Conservation (phyloP, 2,888 invertebrate species). For the Hermaeophaga mercurialis region DNA sequence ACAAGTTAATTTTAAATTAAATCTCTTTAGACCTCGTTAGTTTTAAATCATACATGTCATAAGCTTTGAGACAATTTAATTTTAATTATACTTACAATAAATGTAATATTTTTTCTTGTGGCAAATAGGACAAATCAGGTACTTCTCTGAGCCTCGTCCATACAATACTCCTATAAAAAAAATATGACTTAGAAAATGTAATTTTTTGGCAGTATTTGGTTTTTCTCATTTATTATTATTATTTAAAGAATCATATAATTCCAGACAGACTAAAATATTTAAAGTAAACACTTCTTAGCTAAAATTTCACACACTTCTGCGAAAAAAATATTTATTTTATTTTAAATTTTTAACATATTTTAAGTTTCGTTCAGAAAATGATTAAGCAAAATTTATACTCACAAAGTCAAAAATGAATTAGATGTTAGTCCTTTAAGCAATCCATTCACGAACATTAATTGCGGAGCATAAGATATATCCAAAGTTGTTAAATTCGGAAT, state of each 20-base stretch:
- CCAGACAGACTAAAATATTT: conserved; percentile 1
- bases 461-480: conserved; percentile 71
- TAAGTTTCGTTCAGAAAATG: too few relatives aligned
- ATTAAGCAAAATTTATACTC: conserved; percentile 54
- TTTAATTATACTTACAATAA: conserved; percentile 70
- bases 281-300: too few relatives aligned
- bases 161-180: conserved; percentile 67
- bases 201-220: too few relatives aligned
- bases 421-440: conserved; percentile 60
- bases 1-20: too few relatives aligned
- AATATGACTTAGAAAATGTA: too few relatives aligned
- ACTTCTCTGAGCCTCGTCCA: conserved; percentile 70
- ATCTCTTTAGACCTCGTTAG: too few relatives aligned
- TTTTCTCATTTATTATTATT: background rate
- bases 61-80: too few relatives aligned
- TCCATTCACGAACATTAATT: conserved; percentile 62
- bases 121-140: conserved; percentile 69
- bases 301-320: too few relatives aligned
- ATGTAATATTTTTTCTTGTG: conserved; percentile 64
- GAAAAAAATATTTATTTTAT: too few relatives aligned
- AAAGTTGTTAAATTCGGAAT: conserved; percentile 61
- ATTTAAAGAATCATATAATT: background rate
- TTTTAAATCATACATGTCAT: too few relatives aligned
- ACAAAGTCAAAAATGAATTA: conserved; percentile 66
- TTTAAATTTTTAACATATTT: too few relatives aligned